Conservation (phyloP, 1,140 invertebrate genomes). For the Epicauta chinensis region DNA sequence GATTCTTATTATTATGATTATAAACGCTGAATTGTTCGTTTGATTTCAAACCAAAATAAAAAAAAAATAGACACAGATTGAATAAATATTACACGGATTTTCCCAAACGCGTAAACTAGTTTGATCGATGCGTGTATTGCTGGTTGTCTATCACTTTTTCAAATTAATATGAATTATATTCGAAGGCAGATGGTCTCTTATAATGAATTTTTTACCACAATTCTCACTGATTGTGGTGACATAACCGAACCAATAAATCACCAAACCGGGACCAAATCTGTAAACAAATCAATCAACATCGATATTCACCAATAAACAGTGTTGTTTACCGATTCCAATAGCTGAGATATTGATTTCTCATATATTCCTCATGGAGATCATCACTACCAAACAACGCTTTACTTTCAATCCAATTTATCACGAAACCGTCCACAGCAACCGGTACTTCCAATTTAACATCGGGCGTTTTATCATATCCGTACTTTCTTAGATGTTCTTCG, state of each 20-base stretch:
- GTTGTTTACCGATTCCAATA: constrained; percentile 80
- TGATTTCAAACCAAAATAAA: no score
- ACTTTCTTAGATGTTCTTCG: constrained; percentile 71
- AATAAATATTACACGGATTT: no score
- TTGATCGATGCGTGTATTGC: no score
- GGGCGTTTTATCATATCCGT: constrained; percentile 93
- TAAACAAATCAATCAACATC: constrained; percentile 1
- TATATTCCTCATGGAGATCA: constrained; percentile 73
- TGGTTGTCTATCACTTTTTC: no score
- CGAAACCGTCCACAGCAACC: constrained; percentile 75
- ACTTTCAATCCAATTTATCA: constrained; percentile 95
- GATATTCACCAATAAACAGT: background rate
- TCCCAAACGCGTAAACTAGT: no score
- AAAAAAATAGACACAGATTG: no score
- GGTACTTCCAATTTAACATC: constrained; percentile 89
- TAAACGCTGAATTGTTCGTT: no score
- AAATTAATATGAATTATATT: constrained; percentile 31
- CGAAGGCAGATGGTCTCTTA: constrained; percentile 56
- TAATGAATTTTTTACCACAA: constrained; percentile 61
- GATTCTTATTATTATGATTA: no score
- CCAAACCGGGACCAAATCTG: constrained; percentile 86
- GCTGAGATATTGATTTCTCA: constrained; percentile 79
- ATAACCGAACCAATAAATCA: constrained; percentile 96
- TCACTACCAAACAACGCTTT: constrained; percentile 90
- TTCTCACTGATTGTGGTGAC: constrained; percentile 59